Conservation (phyloP, 2,113 vertebrate species). For the Mustela nigripes region DNA sequence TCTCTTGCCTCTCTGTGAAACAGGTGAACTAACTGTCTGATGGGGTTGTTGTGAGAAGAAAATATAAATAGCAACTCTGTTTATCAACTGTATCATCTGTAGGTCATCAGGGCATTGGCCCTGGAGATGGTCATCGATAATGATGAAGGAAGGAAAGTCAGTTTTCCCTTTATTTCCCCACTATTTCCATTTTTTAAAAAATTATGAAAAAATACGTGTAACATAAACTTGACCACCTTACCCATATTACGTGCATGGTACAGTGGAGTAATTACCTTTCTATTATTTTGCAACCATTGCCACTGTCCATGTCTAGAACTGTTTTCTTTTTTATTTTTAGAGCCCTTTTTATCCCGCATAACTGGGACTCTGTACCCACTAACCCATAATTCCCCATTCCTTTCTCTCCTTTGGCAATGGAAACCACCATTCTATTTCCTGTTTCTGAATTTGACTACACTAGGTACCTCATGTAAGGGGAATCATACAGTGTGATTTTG, state of each 20-base stretch:
- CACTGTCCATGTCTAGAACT: not conserved
- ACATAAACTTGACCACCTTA: not conserved
- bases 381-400: not conserved
- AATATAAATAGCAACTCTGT: not conserved
- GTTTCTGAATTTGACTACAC: not conserved
- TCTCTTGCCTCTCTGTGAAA: not conserved
- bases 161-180: not conserved
- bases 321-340: not conserved
- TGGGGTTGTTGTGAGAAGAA: not conserved
- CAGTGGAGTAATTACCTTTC: not conserved
- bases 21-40: not conserved
- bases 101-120: not conserved
- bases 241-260: too few relatives aligned
- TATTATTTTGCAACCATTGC: fast-evolving
- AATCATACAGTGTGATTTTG: not conserved
- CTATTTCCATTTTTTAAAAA: not conserved
- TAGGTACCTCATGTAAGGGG: not conserved
- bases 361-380: not conserved
- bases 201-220: not conserved
- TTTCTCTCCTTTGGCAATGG: not conserved
- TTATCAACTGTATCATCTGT: not conserved
- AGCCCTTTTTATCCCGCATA: not conserved
- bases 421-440: not conserved
- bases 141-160: not conserved
- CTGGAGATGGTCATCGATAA: not conserved